Percentiles rank a stretch among this genome's conserved stretches.
Conservation (phyloP, 1,140 invertebrate species). For the Hesperophylax magnus region DNA sequence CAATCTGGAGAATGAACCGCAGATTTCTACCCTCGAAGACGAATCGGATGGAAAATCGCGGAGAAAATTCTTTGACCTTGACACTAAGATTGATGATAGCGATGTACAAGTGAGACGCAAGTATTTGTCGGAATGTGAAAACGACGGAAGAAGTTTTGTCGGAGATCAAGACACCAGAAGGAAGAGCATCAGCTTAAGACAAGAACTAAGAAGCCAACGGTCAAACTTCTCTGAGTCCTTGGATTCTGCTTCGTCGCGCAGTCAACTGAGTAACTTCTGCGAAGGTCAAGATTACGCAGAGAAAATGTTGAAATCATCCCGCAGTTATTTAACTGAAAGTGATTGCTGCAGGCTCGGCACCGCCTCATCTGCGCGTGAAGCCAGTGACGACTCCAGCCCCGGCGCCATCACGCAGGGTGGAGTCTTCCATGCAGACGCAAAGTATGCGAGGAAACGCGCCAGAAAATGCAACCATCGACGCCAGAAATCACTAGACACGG, state of each 20-base stretch:
- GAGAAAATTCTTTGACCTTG: conserved; percentile 46
- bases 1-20: conserved; percentile 40
- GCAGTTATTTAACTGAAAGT: conserved; percentile 51
- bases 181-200: conserved; percentile 40
- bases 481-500: conserved; percentile 52
- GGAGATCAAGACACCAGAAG: conserved; percentile 43
- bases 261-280: conserved; percentile 44
- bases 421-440: conserved; percentile 38
- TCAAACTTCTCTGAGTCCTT: conserved; percentile 51
- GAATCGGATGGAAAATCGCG: conserved; percentile 16
- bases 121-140: conserved; percentile 48
- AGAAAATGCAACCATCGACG: conserved; percentile 49
- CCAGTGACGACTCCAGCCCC: conserved; percentile 53
- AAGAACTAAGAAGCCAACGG: conserved; percentile 48
- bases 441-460: conserved; percentile 48
- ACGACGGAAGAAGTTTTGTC: conserved; percentile 45
- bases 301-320: conserved; percentile 55
- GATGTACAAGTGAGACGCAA: conserved; percentile 42
- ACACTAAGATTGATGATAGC: conserved; percentile 32
- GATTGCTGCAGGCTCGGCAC: conserved; percentile 48
- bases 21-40: conserved; percentile 36
- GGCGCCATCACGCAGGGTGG: conserved; percentile 47
- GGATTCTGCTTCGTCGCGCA: conserved; percentile 51
- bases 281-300: conserved; percentile 50
- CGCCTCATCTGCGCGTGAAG: conserved; percentile 47